Base-by-base conservation (phyloP, 2,797 vertebrate genomes). In the Gambusia yucatana region DNA sequence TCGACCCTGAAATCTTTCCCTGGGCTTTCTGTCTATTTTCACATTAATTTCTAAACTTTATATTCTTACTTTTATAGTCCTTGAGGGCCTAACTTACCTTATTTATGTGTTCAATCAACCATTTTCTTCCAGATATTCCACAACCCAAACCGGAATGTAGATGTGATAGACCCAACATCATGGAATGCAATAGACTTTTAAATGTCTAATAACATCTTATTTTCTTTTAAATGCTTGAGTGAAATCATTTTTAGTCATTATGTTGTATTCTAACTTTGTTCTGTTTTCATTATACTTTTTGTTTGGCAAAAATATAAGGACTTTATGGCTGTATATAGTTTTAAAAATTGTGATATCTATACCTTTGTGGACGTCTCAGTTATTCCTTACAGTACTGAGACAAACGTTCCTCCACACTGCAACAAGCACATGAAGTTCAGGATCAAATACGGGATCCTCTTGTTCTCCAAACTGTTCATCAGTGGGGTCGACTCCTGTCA, bases 401-500 rank as follows among this genome's bases (percentile, higher is more conserved):
- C n/a, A 39, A 25, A 25, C 0, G 17, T 44, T 30, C 28, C 4
- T 25, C 41, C 4, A 59, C 22, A 33, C n/a, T 75, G 20, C 7
- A 5, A 33, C 7, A 57, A 10, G 16, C 20, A 44, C 44, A 46
- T 30, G 3, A 47, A 25, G 17, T 33, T 13, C 36, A 7, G 30
- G 59, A 36, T 63, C 13, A 74, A 74, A 74, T 20, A 5, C 28
- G 36, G 41, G 41, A 28, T 41, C 16, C n/a, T 33, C 69, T 82
- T 79, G 36, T 4, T 61, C 76, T 83, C 75, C 82, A 79, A 57
- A 79, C 82, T 83, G 83, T 81, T 87, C 74, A 70, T 88, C 90
- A 85, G 83, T 43, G 52, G 76, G 81, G 84, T 83, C 46, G 55
- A 77, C 75, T 87, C 77, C 85, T 93, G 91, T 93, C 92, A 94